Percentiles rank a stretch among this genome's conserved stretches.
Evolutionary conservation across 2,113 vertebrate species (phyloP).

Genomic region (Reinhardtius hippoglossoides): DNA sequence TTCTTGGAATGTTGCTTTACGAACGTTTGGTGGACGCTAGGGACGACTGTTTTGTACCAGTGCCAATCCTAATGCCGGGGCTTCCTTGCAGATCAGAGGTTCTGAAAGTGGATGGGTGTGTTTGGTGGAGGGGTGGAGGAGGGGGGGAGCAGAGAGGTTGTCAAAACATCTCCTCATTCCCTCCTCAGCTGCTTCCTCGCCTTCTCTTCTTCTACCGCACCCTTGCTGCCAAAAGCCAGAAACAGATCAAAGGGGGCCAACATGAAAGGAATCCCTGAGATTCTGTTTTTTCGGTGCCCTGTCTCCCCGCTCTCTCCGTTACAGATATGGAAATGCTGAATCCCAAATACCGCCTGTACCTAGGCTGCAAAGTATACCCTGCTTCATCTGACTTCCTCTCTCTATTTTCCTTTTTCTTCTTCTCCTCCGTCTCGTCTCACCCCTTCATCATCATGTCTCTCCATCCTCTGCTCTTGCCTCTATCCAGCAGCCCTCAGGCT

Average conservation of each 20-base stretch:
- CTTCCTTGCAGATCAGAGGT: conserved; percentile 62
- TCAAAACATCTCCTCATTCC: conserved; percentile 67
- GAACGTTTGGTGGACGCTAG: conserved; percentile 1
- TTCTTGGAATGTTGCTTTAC: not conserved
- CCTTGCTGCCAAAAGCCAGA: conserved; percentile 62
- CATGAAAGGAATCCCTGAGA: conserved; percentile 79
- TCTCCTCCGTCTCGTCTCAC: conserved; percentile 35
- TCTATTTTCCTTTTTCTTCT: conserved; percentile 28
- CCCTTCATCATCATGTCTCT: conserved; percentile 58
- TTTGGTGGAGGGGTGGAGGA: conserved; percentile 17
- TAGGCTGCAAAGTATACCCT: conserved; percentile 30
- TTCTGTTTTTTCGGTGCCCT: conserved; percentile 45
- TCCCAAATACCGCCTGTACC: conserved; percentile 52
- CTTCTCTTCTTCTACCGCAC: conserved; percentile 61
- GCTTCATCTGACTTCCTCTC: conserved; percentile 28
- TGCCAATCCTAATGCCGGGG: conserved; percentile 49
- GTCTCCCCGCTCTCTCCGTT: conserved; percentile 54
- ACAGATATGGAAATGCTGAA: conserved; percentile 72
- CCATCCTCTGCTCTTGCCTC: conserved; percentile 50
- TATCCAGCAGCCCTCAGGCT: conserved; percentile 62
- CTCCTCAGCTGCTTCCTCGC: conserved; percentile 51
- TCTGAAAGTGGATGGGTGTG: conserved; percentile 19
- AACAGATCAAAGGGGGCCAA: conserved; percentile 79
- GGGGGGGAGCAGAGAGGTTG: conserved; percentile 48
- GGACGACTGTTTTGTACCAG: conserved; percentile 53